A percentile compares a stretch with the other conserved stretches of the same genome.
phyloP scores from a whole-genome alignment of 1,140 invertebrate species.

The Polyergus mexicanus region DNA sequence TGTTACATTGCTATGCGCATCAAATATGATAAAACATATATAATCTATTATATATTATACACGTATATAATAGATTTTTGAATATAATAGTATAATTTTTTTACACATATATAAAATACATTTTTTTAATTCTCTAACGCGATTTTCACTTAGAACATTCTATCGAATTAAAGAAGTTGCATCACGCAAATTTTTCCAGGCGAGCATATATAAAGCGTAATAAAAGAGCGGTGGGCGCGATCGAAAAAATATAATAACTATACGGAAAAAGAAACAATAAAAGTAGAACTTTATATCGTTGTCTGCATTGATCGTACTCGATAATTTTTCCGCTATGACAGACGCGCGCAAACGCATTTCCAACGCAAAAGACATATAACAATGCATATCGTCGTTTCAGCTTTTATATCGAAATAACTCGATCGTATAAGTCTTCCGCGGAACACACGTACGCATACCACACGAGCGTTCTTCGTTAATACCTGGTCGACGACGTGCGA shows the following conservation, averaged over 20 bases:
- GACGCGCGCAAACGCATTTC: not conserved
- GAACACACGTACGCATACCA: slow-evolving; percentile 27
- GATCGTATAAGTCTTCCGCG: slow-evolving; percentile 9
- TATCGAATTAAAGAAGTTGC: no score
- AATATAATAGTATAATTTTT: no score
- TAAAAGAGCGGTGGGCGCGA: not conserved
- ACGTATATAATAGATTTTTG: no score
- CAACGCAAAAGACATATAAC: slow-evolving; percentile 20
- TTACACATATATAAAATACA: no score
- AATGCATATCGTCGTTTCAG: slow-evolving; percentile 27
- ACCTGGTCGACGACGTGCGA: slow-evolving; percentile 12
- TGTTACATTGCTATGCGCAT: no score
- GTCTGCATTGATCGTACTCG: not conserved
- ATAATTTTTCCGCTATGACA: slow-evolving; percentile 44
- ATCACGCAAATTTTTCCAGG: no score
- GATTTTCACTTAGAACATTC: no score
- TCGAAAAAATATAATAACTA: not conserved
- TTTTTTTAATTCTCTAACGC: no score
- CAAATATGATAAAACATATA: no score
- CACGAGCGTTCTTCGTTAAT: slow-evolving; percentile 19
- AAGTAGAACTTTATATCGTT: slow-evolving; percentile 15
- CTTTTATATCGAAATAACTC: slow-evolving; percentile 46
- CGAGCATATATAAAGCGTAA: no score
- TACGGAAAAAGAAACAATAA: not conserved
- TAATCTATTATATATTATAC: no score